Evolutionary conservation across 2,888 invertebrate genomes (phyloP).

Genomic region (Agonopterix alstromeriana): DNA sequence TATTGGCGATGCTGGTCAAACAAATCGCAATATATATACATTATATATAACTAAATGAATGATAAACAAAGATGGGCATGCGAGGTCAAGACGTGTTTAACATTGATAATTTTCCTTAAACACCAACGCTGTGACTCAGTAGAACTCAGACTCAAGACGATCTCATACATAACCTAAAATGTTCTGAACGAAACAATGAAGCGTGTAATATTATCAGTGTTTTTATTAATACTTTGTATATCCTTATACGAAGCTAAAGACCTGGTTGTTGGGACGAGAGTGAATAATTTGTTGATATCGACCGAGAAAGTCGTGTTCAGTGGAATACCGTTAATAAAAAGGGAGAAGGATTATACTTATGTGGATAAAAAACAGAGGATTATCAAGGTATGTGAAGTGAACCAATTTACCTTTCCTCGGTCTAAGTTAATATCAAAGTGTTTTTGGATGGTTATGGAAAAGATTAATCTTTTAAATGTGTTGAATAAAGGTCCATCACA

Average conservation of each 20-base stretch:
- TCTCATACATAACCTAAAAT: constrained; percentile 31
- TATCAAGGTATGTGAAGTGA: constrained; percentile 45
- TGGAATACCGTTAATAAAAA: constrained; percentile 40
- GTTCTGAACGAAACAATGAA: constrained; percentile 38
- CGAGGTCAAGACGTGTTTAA: constrained; percentile 39
- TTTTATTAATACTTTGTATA: constrained; percentile 37
- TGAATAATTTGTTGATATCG: constrained; percentile 56
- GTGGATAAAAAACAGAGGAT: constrained; percentile 49
- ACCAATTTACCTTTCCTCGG: neutral
- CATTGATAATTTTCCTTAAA: constrained; percentile 37
- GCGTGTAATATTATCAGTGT: constrained; percentile 27
- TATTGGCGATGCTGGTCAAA: neutral
- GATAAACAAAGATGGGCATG: neutral
- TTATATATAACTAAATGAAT: neutral
- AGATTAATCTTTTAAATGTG: neutral
- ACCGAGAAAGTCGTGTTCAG: constrained; percentile 50
- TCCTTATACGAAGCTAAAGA: constrained; percentile 45
- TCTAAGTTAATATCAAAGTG: no score
- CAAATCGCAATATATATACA: neutral
- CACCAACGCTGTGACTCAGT: constrained; percentile 22
- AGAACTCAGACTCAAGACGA: constrained; percentile 1
- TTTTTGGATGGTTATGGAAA: neutral
- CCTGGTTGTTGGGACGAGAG: constrained; percentile 48
- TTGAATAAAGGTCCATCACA: neutral
- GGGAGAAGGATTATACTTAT: constrained; percentile 58